Base-by-base conservation (phyloP, 1,140 invertebrate species). In the Plutomurus gul region DNA sequence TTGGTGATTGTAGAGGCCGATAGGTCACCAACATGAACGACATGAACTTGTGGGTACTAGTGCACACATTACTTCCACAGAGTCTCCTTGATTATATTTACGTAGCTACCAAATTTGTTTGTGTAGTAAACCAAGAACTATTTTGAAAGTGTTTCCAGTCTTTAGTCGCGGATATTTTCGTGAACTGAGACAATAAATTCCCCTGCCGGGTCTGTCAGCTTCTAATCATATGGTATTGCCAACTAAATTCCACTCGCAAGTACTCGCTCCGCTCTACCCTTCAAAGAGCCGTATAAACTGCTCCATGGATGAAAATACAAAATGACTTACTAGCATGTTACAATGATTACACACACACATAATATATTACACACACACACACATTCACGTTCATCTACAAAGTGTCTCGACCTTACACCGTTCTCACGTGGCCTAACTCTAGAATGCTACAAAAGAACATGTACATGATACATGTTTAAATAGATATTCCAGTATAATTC, bases 251-350 rank as follows among this genome's bases (percentile, higher is more conserved):
- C 40, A 43, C n/a, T 43, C 8, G n/a, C 40, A 51, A 18, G 16
- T 20, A 16, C 16, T 16, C 18, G 13, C 7, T 22, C 22, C 10
- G 13, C 13, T 22, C 13, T 18, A 56, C 22, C 22, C 43, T 47
- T 75, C 73, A 20, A 27, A 47, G 73, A 30, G 30, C 30, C 16
- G 20, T 22, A 51, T 74, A 74, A 46, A 51, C 47, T 18, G 40
- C 11, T 27, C n/a, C 16, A 20, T 75, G 73, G 49, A 75, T 75
- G 73, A 75, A 75, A 75, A 22, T 49, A 25, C 73, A 43, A 39
- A 77, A 77, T 77, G 75, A 77, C 56, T 37, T 39, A 70, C 51
- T 77, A 60, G 75, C 75, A 77, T 77, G 75, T 77, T 65, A 77
- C 27, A 65, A 11, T 65, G 22, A 30, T 65, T 65, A 65, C 18